Conservation (phyloP, 2,113 vertebrate species). For the Callorhinus ursinus region DNA sequence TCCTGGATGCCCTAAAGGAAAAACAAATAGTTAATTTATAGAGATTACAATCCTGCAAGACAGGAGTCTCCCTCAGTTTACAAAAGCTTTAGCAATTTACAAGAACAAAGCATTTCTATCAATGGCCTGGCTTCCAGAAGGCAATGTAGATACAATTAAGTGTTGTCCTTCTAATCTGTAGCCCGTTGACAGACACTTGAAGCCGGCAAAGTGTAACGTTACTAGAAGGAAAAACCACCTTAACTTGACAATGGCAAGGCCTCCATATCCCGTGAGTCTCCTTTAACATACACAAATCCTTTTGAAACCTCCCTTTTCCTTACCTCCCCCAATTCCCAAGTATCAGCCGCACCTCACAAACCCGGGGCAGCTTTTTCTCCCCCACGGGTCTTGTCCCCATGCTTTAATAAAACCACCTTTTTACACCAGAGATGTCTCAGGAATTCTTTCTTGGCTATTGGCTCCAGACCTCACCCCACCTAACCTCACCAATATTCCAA, state of each 20-base stretch:
- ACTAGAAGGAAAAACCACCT: not conserved
- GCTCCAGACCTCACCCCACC: not conserved
- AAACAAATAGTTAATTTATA: not conserved
- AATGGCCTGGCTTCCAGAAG: not conserved
- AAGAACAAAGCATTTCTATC: not conserved
- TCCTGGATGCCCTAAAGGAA: not conserved
- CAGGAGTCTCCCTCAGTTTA: not conserved
- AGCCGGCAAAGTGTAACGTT: not conserved
- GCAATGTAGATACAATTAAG: not conserved
- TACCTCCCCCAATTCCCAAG: not conserved
- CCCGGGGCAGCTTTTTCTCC: too few species aligned
- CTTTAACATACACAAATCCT: not conserved
- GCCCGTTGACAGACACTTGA: not conserved
- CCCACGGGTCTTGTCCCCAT: too few species aligned
- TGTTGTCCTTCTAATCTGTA: not conserved
- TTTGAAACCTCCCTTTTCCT: not conserved
- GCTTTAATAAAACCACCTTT: not conserved
- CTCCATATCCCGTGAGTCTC: not conserved
- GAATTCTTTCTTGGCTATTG: too few species aligned
- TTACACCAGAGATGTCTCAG: not conserved
- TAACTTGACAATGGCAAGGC: too few species aligned
- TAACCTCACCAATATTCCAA: not conserved
- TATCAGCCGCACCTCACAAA: not conserved
- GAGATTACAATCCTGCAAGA: not conserved
- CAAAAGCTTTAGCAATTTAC: not conserved